Base-by-base conservation (phyloP, 2,797 vertebrate species). In the Austrolebias charrua region DNA sequence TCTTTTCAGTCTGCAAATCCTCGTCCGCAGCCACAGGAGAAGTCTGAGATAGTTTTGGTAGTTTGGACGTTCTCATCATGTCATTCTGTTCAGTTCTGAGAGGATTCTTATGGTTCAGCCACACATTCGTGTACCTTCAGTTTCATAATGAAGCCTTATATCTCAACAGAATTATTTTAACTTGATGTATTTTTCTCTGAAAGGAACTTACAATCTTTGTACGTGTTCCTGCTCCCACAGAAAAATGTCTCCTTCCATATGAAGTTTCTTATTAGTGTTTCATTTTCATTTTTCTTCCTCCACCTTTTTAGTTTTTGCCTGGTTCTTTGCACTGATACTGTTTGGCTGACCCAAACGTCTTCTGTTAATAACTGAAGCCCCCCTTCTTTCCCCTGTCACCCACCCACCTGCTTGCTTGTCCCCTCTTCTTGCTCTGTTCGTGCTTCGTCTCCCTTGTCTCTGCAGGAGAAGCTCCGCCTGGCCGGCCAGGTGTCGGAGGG, bases 401-500 rank as follows among this genome's bases (percentile, higher is more conserved):
- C 35, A 51, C 71, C 61, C 51, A 16, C 60, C 59, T 66, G 24
- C 55, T 61, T 1, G 1, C 54, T 66, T 61, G 53, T 69, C 46
- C 66, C 68, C 47, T 73, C 61, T 63, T 71, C 59, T 46, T 56
- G 14, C 49, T 66, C 51, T 58, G 35, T 33, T 50, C 44, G 13
- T 55, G 20, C 60, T 42, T 47, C 46, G 40, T 61, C 28, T 20
- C 20, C 48, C 14, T 15, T 48, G 49, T 8, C 67, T 19, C 9
- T 66, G 15, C 66, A 99, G 97, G 97, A 99, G 63, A 99, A 99
- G 82, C 88, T 99, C 38, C 91, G 96, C 55, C 93, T 98, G 35
- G 91, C 96, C 72, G 97, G 95, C 40, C 96, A 98, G 85, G 89
- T 96, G 82, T 94, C 96, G 0, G 96, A 98, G 84, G 95, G 95